Base-by-base conservation (phyloP, 2,797 vertebrate species). In the Pantherophis alleghaniensis region DNA sequence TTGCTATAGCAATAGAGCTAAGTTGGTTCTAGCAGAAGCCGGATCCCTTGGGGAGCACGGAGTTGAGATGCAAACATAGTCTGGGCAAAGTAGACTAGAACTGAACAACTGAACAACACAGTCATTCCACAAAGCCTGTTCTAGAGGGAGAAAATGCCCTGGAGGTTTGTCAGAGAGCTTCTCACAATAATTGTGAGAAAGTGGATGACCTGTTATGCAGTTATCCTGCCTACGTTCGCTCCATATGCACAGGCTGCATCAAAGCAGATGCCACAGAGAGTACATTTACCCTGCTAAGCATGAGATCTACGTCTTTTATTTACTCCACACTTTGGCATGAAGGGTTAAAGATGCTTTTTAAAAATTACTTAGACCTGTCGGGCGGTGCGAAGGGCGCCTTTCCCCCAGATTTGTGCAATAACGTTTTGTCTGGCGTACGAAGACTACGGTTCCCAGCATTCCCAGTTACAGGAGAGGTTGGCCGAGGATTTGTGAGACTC, bases 1-100 rank as follows among this genome's bases (percentile, higher is more conserved):
- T 98, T 97, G 95, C 97, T 96, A 97, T 97, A 96, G 97, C 97
- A 97, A 97, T 97, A 90, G 94, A 55, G 93, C 92, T 0, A 0
- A 91, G 94, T 95, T 94, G 89, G 92, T 59, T 96, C 96, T 94
- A 94, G 95, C 55, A 96, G 95, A 93, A 94, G 95, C 88, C 32
- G 14, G 69, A 14, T 95, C 95, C 93, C 92, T 14, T 14, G 89
- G 96, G 96, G 90, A 94, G 96, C 88, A 47, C 93, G 83, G 2
- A 90, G 94, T 94, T 66, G 94, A 79, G 95, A 47, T 59, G 91
- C 87, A 94, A 0, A 55, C 87, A 18, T 37, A 2, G 37, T 4
- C 16, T 9, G 94, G 90, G 63, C 59, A 69, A 69, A 90, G 59
- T 94, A 0, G 0, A 86, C 2, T 5, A 87, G 55, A 26, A 47